Evolutionary conservation across 2,888 invertebrate genomes (phyloP), one percentile per base, ranked within the genome.

Genomic region (Hypomecis punctinalis): DNA sequence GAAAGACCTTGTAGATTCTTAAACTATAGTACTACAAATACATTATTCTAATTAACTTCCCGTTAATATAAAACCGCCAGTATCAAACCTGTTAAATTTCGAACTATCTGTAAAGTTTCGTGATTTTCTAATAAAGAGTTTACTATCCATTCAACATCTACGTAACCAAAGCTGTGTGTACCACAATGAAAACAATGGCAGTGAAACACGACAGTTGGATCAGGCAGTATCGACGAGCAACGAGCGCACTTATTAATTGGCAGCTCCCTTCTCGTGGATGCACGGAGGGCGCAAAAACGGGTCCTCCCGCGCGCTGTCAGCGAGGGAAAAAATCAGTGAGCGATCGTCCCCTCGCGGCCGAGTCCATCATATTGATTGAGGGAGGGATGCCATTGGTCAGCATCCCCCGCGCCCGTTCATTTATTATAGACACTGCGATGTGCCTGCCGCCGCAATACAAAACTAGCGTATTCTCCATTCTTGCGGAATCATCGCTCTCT

Each of bases 321-420:
- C 89, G 91, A 91, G 91, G 93, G 91, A 93, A 93, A 93, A 93
- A 93, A 93, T 93, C 92, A 91, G 93, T 93, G 93, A 93, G 91
- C 93, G 93, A 93, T 92, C 91, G 93, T 90, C 93, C 93, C 93
- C 93, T 92, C 92, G 92, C 91, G 90, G 79, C 85, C 84, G 90
- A 93, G 93, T 93, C 93, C 93, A 93, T 93, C 93, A 93, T 93
- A 93, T 93, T 93, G 93, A 93, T 93, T 93, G 93, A 93, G 93
- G 93, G 93, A 90, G 92, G 93, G 90, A 89, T 86, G 87, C 91
- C 91, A 90, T 89, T 91, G 93, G 92, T 91, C 93, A 92, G 90
- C 91, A 84, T 88, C 89, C 90, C 86, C 91, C 89, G 88, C 89
- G 87, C 88, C 88, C 89, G 88, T 92, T 93, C 94, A 93, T 94